Base-by-base conservation (phyloP, 2,113 vertebrate species). In the Glaucidium brasilianum region DNA sequence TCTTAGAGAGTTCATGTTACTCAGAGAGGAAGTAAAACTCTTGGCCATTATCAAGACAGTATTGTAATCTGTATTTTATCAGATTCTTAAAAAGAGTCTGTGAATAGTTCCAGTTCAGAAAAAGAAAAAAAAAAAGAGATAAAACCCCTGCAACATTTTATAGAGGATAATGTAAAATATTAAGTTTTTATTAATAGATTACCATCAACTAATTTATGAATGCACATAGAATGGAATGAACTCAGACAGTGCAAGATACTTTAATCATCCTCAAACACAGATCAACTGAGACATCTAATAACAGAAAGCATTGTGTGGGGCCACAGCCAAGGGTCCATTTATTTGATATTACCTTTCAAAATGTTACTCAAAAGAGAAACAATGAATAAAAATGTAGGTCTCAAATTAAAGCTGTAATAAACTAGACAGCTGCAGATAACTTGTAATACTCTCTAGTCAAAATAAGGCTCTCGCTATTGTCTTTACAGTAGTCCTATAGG, bases 161-260 rank as follows among this genome's bases (percentile, higher is more conserved):
- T 63, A 72, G n/a, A 75, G 32, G 29, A 92, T 86, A 95, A 71
- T 64, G 37, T 77, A 84, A 58, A 93, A 81, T 67, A 95, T 80
- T 78, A 94, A 85, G 68, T 50, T 97, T 95, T 97, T 97, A 97
- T 96, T 93, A 94, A 74, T 84, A 96, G 89, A 95, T 95, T 95
- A 52, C 10, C 59, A 94, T 94, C 92, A 96, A 79, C 87, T 96
- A 95, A 95, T 81, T 96, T 97, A 82, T 85, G 75, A 97, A 94
- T 85, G 68, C 52, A 76, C 50, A 29, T 41, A 52, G 41, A 83
- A 93, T 71, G 34, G 96, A 97, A 95, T 81, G 64, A 95, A 50
- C 67, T 39, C 83, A 74, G 59, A 93, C 73, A 4, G 30, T 53
- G 80, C 67, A 90, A 93, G 71, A 72, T 58, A 55, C 94, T 97